Conservation (phyloP, 2,888 invertebrate species). For the Epirrhoe tristata region DNA sequence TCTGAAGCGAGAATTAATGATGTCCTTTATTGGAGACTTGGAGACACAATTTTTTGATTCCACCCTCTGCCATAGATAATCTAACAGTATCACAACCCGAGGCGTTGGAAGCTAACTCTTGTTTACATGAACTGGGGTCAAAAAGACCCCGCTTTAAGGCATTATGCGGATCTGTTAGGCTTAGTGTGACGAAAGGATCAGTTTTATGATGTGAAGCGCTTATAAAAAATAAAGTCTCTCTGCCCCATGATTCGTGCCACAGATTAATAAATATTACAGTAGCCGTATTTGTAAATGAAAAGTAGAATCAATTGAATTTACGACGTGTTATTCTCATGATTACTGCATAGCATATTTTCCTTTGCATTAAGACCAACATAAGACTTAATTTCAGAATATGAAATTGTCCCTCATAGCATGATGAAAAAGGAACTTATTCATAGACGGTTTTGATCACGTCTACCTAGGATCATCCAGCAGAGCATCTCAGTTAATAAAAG, state of each 20-base stretch:
- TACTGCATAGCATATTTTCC: too few species aligned
- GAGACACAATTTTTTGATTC: constrained; percentile 48
- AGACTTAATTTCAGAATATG: too few species aligned
- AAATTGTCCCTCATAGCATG: too few species aligned
- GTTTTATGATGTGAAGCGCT: constrained; percentile 46
- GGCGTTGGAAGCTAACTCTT: constrained; percentile 73
- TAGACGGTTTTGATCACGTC: background rate
- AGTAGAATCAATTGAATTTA: too few species aligned
- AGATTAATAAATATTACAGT: too few species aligned
- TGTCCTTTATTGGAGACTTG: constrained; percentile 88
- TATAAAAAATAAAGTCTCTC: constrained; percentile 32
- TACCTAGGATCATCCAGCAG: constrained; percentile 5
- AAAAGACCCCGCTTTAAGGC: constrained; percentile 71
- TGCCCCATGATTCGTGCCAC: background rate
- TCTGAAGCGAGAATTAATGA: constrained; percentile 86
- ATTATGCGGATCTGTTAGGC: constrained; percentile 66
- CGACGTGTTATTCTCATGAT: too few species aligned
- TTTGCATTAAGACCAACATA: too few species aligned
- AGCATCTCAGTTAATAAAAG: constrained; percentile 20
- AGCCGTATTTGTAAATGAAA: too few species aligned
- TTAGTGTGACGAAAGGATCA: constrained; percentile 52
- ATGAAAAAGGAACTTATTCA: too few species aligned
- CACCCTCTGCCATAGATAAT: constrained; percentile 46
- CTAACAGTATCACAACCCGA: constrained; percentile 36
- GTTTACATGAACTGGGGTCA: constrained; percentile 75